phyloP scores from a whole-genome alignment of 2,888 invertebrate genomes.

The Eledona agricola region DNA sequence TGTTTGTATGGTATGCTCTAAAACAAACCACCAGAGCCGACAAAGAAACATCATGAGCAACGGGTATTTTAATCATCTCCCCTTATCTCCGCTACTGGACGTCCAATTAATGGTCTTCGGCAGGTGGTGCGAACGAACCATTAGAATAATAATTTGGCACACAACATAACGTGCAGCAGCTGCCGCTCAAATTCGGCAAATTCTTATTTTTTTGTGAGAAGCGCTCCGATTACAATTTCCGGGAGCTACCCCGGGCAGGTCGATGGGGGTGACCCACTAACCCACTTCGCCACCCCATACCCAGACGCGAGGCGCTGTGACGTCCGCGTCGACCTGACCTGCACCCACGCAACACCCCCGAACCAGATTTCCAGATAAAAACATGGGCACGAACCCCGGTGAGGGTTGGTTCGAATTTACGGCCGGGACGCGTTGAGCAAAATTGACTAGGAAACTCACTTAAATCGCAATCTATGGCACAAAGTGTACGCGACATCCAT shows the following conservation, averaged over 20 bases:
- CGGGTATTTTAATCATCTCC: too few species aligned
- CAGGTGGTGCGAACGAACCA: too few species aligned
- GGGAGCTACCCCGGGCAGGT: slow-evolving; percentile 38
- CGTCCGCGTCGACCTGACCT: slow-evolving; percentile 35
- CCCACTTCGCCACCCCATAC: slow-evolving; percentile 40
- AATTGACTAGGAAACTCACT: slow-evolving; percentile 24
- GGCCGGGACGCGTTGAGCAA: slow-evolving; percentile 1
- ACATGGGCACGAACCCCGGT: too few species aligned
- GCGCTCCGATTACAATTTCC: slow-evolving; percentile 14
- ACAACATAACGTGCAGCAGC: too few species aligned
- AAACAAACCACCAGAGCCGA: too few species aligned
- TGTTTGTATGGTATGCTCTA: too few species aligned
- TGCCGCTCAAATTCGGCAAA: too few species aligned
- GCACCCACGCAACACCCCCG: slow-evolving; percentile 33
- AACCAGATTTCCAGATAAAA: slow-evolving; percentile 25
- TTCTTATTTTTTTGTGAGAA: background rate
- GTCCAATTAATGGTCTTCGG: too few species aligned
- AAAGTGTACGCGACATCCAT: too few species aligned
- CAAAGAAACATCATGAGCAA: too few species aligned
- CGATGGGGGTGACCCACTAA: slow-evolving; percentile 44
- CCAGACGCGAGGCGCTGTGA: slow-evolving; percentile 28
- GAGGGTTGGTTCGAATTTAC: slow-evolving; percentile 21
- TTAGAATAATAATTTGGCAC: background rate
- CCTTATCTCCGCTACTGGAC: too few species aligned
- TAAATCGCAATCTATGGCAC: slow-evolving; percentile 21